Percentiles rank a stretch among this genome's conserved stretches.
These are phyloP conservation scores for Mirounga angustirostris DNA, from an alignment of 2,113 vertebrate species.

Conservation along the genomic window DNA sequence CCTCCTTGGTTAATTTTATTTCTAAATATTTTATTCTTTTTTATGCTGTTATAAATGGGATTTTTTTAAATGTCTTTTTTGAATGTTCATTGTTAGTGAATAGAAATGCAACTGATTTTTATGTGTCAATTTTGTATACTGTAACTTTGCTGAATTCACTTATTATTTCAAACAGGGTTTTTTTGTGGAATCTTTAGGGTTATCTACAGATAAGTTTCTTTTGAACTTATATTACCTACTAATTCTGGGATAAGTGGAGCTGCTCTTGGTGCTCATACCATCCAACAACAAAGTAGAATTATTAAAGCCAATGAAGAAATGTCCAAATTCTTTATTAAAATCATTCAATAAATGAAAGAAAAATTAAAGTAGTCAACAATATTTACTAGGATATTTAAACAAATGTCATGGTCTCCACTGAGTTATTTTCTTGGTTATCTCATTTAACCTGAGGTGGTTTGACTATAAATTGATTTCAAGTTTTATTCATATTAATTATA, in stretches of 20 bases:
- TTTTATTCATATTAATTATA: background rate
- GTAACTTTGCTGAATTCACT: background rate
- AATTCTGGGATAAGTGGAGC: background rate
- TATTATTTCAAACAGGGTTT: background rate
- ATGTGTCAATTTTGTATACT: background rate
- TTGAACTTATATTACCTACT: background rate
- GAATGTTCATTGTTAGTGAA: background rate
- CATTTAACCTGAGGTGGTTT: background rate
- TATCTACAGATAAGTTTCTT: background rate
- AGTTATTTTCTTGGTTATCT: background rate
- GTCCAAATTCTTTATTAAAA: background rate
- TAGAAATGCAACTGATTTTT: background rate
- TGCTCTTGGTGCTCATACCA: background rate
- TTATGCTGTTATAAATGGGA: background rate
- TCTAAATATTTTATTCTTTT: background rate
- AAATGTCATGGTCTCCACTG: background rate
- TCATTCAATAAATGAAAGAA: background rate
- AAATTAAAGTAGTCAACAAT: background rate
- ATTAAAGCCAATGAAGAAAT: background rate
- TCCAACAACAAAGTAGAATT: background rate
- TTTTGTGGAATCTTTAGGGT: background rate
- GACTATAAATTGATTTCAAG: conserved; percentile 3
- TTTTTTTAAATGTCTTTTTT: background rate
- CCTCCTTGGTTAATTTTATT: background rate
- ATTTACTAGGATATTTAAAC: background rate